Evolutionary conservation across 2,113 vertebrate species (phyloP).

Genomic region (Meriones unguiculatus): DNA sequence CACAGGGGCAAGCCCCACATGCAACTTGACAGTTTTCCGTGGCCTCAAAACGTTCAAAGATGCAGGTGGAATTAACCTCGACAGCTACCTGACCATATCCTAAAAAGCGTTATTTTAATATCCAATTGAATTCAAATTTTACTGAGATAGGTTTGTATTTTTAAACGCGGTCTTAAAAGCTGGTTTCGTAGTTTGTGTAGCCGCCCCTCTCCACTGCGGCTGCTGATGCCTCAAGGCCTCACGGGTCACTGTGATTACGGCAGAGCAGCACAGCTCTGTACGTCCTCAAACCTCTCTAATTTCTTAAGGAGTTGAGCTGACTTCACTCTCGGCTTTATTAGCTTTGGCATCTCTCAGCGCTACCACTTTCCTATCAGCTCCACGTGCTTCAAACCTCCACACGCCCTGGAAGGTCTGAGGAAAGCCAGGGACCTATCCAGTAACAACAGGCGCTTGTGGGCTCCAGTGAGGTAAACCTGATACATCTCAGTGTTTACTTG

Average conservation of each 20-base stretch:
- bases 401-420: constrained; percentile 53
- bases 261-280: no score
- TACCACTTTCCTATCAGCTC: constrained; percentile 36
- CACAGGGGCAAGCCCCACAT: neutral
- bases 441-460: constrained; percentile 65
- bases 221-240: neutral
- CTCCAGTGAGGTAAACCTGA: constrained; percentile 62
- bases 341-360: constrained; percentile 28
- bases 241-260: neutral
- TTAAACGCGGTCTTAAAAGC: neutral
- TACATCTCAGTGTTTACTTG: constrained; percentile 66
- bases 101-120: constrained; percentile 11
- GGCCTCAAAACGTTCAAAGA: neutral
- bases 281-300: neutral
- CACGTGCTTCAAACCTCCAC: constrained; percentile 40
- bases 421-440: constrained; percentile 69
- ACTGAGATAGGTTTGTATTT: neutral
- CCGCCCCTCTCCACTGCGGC: neutral
- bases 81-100: neutral
- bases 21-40: neutral
- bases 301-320: constrained; percentile 49
- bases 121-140: neutral
- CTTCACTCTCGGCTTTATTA: constrained; percentile 18
- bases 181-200: neutral
- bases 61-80: neutral